A percentile compares a stretch with the other conserved stretches of the same genome.
phyloP scores from a whole-genome alignment of 2,797 vertebrate genomes.

The Acanthurus leucopareius region DNA sequence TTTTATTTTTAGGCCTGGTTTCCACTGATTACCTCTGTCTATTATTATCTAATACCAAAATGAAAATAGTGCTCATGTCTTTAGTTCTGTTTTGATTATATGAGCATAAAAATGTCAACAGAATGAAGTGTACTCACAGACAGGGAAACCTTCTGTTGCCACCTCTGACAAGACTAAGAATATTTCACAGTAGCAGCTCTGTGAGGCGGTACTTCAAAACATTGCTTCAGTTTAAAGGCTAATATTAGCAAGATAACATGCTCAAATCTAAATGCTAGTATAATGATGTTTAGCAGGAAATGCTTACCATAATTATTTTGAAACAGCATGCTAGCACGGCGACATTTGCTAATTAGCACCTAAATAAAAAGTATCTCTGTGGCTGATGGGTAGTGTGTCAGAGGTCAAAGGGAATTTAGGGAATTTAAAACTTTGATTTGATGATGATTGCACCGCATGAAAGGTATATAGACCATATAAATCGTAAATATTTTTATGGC shows the following conservation, averaged over 20 bases:
- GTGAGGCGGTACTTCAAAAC: not conserved
- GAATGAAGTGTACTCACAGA: not conserved
- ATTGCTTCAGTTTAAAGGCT: not conserved
- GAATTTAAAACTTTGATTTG: too few relatives aligned
- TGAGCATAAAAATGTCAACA: not conserved
- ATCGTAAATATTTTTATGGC: not conserved
- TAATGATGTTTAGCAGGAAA: not conserved
- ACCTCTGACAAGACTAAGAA: not conserved
- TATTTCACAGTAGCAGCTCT: not conserved
- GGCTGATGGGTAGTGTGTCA: too few relatives aligned
- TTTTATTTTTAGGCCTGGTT: constrained; percentile 48
- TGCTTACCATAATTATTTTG: not conserved
- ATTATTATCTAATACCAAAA: constrained; percentile 42
- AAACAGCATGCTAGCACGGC: too few relatives aligned
- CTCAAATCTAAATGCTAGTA: not conserved
- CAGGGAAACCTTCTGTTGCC: not conserved
- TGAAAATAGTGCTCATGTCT: not conserved
- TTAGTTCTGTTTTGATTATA: too few relatives aligned
- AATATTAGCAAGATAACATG: not conserved
- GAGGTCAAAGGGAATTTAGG: too few relatives aligned
- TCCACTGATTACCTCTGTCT: constrained; percentile 22
- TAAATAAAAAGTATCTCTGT: too few relatives aligned
- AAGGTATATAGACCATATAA: too few relatives aligned
- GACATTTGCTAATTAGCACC: too few relatives aligned
- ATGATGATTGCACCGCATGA: too few relatives aligned